These are phyloP conservation scores for Phalanger gymnotis DNA, from an alignment of 2,797 vertebrate species.

Conservation along the genomic window DNA sequence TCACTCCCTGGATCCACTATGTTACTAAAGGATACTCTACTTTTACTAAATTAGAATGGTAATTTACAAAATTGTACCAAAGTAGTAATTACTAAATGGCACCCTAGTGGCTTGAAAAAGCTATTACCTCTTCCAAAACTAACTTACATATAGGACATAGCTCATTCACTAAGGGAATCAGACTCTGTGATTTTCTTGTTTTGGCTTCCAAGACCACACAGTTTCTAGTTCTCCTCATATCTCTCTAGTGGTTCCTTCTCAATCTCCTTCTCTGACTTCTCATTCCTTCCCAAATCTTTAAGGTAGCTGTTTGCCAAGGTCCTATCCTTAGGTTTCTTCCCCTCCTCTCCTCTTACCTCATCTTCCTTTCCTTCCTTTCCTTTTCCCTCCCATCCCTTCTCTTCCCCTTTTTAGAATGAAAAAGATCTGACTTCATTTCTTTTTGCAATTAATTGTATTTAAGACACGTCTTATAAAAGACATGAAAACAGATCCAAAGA, in stretches of 20 bases:
- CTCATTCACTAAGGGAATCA: not conserved
- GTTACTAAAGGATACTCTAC: slow-evolving; percentile 37
- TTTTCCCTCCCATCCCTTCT: not conserved
- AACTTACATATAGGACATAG: not conserved
- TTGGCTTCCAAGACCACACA: not conserved
- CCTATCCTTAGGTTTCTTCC: not conserved
- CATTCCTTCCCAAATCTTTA: not conserved
- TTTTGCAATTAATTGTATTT: slow-evolving; percentile 48
- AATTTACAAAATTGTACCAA: slow-evolving; percentile 50
- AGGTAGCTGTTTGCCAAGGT: not conserved
- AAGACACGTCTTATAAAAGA: slow-evolving; percentile 50
- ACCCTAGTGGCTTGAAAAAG: slow-evolving; percentile 37
- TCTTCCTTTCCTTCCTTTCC: not conserved
- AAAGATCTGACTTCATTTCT: slow-evolving; percentile 48
- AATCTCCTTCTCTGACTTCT: not conserved
- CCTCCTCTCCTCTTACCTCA: not conserved
- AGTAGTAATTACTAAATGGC: slow-evolving; percentile 55
- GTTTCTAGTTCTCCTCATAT: not conserved
- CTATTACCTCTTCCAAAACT: slow-evolving; percentile 23
- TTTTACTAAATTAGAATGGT: slow-evolving; percentile 50
- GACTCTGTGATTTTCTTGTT: not conserved
- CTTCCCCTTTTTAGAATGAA: not conserved
- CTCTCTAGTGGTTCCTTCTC: not conserved
- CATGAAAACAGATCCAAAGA: slow-evolving; percentile 42
- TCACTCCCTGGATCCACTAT: slow-evolving; percentile 12